Base-by-base conservation (phyloP, 2,113 vertebrate genomes). In the Eulemur rufifrons region DNA sequence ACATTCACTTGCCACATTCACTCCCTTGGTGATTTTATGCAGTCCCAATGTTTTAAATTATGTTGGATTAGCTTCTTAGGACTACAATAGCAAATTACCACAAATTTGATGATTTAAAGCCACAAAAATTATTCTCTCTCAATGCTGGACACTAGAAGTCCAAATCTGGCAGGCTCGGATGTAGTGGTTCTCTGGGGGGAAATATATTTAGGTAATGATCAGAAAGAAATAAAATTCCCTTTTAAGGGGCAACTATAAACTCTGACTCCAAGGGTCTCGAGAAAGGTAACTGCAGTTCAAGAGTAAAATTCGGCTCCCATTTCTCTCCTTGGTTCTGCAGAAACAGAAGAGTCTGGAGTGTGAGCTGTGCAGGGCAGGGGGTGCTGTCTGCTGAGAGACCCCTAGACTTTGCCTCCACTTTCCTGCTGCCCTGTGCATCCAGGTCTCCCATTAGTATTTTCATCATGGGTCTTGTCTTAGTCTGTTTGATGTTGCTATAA, bases 201-300 rank as follows among this genome's bases (percentile, higher is more conserved):
- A 50, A 74, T 81, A 56, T 56, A 68, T 96, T 96, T 80, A 68
- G 27, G 29, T 84, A 71, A 87, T 27, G 27, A 85, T 74, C 39
- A 47, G 37, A 27, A 86, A 96, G 83, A 87, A 97, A 93, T 45
- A 87, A 45, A 89, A 82, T 37, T 8, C 18, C 27, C 56, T 34
- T 93, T 61, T 29, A 25, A 92, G 34, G 37, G 6, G 10, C 15
- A 74, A 45, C 45, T 37, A 20, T 82, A 77, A 34, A 69, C 37
- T 14, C 14, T 74, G 56, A 84, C 15, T 81, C 17, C 21, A 34
- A 59, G 78, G 18, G 21, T 78, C 27, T 71, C 56, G 37, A 45
- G 42, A 91, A 87, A 95, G 50, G 42, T 42, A 18, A 88, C 73
- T 34, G 64, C n/a, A 34, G 23, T 52, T 69, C 34, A 76, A 86